Percentiles rank a stretch among this genome's conserved stretches.
These are phyloP conservation scores for Crocidura indochinensis DNA, from an alignment of 2,797 vertebrate species.

Conservation along the genomic window DNA sequence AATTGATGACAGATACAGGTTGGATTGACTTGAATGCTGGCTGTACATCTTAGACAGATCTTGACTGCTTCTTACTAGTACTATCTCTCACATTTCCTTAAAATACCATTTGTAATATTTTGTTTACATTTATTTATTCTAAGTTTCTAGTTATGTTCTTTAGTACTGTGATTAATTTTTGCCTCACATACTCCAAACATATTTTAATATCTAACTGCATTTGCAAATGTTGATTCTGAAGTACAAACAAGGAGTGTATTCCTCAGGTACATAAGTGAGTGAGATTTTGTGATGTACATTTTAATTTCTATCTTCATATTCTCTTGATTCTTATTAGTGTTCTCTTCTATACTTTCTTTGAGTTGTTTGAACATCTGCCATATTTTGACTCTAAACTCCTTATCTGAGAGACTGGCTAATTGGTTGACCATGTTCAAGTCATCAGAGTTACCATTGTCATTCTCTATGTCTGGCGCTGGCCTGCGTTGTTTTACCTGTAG, in stretches of 20 bases:
- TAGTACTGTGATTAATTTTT: constrained; percentile 42
- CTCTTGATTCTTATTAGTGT: no score
- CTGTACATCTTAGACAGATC: neutral
- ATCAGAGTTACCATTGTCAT: no score
- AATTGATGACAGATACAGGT: neutral
- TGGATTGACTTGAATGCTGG: neutral
- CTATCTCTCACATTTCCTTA: neutral
- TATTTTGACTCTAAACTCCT: no score
- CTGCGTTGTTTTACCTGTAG: no score
- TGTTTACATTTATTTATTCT: neutral
- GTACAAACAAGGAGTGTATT: constrained; percentile 40
- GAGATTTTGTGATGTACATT: neutral
- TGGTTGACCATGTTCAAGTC: no score
- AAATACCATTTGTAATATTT: neutral
- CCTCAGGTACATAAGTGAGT: neutral
- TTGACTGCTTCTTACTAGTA: constrained; percentile 13
- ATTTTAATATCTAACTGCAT: neutral
- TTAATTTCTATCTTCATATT: no score
- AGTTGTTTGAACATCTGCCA: no score
- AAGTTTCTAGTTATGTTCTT: constrained; percentile 31
- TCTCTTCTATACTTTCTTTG: no score
- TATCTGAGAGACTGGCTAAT: no score
- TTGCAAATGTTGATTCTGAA: constrained; percentile 18
- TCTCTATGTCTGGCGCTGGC: no score
- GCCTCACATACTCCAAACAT: neutral